Evolutionary conservation across 2,113 vertebrate genomes (phyloP).

Genomic region (Chaetodon trifascialis): DNA sequence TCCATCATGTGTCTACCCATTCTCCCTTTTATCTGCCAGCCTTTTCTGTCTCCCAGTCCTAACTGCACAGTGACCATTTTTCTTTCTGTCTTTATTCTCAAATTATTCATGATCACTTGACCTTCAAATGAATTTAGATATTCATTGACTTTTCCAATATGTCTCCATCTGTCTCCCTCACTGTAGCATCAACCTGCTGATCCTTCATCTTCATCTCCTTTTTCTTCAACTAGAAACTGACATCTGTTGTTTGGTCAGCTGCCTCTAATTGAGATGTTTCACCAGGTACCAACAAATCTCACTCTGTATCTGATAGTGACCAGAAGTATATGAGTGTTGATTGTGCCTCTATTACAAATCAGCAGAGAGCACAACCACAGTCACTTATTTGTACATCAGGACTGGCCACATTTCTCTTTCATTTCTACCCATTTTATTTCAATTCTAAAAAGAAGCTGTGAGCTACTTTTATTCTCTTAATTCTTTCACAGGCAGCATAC

Average conservation of each 20-base stretch:
- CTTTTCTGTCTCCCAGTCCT: constrained; percentile 13
- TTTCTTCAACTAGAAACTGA: background rate
- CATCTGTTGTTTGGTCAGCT: background rate
- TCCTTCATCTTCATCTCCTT: background rate
- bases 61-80: constrained; percentile 43
- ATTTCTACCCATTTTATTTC: background rate
- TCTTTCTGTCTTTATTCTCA: constrained; percentile 22
- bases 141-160: constrained; percentile 32
- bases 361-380: background rate
- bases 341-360: background rate
- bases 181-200: background rate
- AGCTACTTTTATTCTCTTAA: background rate
- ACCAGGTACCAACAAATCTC: background rate
- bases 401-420: background rate
- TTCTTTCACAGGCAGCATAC: background rate
- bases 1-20: background rate
- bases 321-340: background rate
- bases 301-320: background rate
- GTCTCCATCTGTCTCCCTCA: background rate
- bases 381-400: background rate
- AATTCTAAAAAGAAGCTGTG: background rate
- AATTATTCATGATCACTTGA: constrained; percentile 70
- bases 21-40: background rate
- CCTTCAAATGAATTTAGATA: constrained; percentile 72
- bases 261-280: background rate